Evolutionary conservation across 1,140 invertebrate species (phyloP), one percentile per base, ranked within the genome.

Genomic region (Dryas iulia): DNA sequence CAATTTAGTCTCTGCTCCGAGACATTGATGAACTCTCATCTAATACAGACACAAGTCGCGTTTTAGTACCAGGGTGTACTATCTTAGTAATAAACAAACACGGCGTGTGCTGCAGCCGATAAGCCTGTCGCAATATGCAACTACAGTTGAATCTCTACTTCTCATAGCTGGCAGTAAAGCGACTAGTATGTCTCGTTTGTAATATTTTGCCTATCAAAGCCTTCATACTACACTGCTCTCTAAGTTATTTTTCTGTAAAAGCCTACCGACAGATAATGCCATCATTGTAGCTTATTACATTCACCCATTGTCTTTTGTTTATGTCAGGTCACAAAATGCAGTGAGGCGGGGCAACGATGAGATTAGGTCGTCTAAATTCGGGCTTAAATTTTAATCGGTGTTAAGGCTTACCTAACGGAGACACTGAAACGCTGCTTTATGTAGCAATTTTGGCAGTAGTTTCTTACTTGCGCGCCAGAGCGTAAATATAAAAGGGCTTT

Each of bases 371-470:
- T 88, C 83, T 86, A 89, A 90, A 89, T 84, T 87, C 83, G 69
- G 77, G 84, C 82, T 89, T 90, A 88, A 90, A 90, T 87, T 88
- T 89, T 90, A 90, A 90, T 88, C 87, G 77, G 75, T 79, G 74
- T 79, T 88, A 83, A 87, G 82, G 79, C 86, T 86, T 76, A 78
- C 80, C 74, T 77, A 83, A 79, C 82, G 75, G 77, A 81, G 74
- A 77, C 81, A 75, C 76, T 79, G 75, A 76, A 77, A 76, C 80
- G 74, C 75, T 74, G 71, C 76, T 78, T 77, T 82, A 79, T 80
- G 81, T 76, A 77, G 76, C 73, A 83, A 81, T 80, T 84, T 84
- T 77, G 74, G 74, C 73, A 77, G 74, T 76, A 79, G 81, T 79
- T 81, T 76, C 78, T 82, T 83, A 73, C 76, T 80, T 78, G 75